phyloP scores from a whole-genome alignment of 2,888 invertebrate genomes.

The Pandemis cinnamomeana region DNA sequence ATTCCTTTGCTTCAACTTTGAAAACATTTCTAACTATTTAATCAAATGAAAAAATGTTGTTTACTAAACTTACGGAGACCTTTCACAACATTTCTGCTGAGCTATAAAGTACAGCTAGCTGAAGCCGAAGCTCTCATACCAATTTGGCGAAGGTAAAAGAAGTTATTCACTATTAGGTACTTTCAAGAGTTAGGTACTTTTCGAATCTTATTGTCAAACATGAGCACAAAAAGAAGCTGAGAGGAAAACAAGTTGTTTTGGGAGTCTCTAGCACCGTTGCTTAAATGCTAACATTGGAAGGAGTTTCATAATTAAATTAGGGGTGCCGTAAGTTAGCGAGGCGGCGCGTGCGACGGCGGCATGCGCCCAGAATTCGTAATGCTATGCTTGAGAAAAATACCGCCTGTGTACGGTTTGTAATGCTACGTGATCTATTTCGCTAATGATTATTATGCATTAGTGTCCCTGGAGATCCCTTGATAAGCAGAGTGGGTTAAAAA shows the following conservation, averaged over 20 bases:
- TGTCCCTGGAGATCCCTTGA: constrained; percentile 27
- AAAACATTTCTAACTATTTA: constrained; percentile 30
- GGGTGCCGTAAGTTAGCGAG: constrained; percentile 60
- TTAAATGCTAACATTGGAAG: constrained; percentile 41
- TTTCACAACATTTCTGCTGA: not conserved
- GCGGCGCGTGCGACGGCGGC: constrained; percentile 53
- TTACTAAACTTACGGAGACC: not conserved
- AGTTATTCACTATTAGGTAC: not conserved
- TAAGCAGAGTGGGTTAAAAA: constrained; percentile 27
- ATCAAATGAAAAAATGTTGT: constrained; percentile 29
- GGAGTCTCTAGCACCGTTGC: constrained; percentile 32
- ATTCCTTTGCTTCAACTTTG: constrained; percentile 23
- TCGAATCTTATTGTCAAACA: constrained; percentile 19
- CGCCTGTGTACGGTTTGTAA: constrained; percentile 46
- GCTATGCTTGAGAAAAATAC: constrained; percentile 45
- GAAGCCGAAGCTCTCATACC: not conserved
- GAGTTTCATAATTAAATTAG: constrained; percentile 69
- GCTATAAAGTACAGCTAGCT: not conserved
- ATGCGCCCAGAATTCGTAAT: constrained; percentile 73
- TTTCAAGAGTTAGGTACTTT: constrained; percentile 7
- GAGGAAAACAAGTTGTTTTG: constrained; percentile 38
- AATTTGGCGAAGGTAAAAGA: not conserved
- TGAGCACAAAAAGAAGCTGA: constrained; percentile 6
- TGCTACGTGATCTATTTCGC: constrained; percentile 50
- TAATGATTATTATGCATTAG: constrained; percentile 41